Base-by-base conservation (phyloP, 2,797 vertebrate species). In the Pseudopleuronectes americanus region DNA sequence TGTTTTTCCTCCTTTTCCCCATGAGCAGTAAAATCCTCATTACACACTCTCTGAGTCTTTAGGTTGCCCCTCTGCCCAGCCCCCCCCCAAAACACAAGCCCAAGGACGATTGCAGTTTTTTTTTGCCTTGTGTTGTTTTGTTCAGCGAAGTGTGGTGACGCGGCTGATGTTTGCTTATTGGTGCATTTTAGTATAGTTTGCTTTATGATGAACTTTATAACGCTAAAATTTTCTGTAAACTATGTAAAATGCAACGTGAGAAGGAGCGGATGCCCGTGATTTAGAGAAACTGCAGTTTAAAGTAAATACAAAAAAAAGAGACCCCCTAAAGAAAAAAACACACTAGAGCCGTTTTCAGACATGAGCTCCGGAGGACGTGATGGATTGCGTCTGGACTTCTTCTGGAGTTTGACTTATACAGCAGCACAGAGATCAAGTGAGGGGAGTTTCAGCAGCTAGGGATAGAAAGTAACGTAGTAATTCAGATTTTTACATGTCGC, bases 21-120 rank as follows among this genome's bases (percentile, higher is more conserved):
- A 77, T 16, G 55, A 88, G 74, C 76, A 72, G 81, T 81, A 87
- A 87, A 91, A 89, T 84, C 82, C 85, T 87, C 88, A 88, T 86
- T 90, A 86, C 80, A 85, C 83, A 86, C 83, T 79, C 73, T 85
- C 80, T 63, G 65, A 87, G 79, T 76, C 86, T 84, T 78, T 71
- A 64, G 81, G 84, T 82, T 77, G 16, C 61, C 63, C 68, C 76
- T 77, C 79, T 71, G 76, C 60, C 24, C 55, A 22, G 71, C 48
- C 75, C 6, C 48, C 75, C 6, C 45, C 6, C 47, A 3, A 48
- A 4, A 71, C 72, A 57, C 72, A 23, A 57, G 65, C 66, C 79
- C 85, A 87, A 90, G 82, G 89, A 88, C 81, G 21, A 52, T 38
- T n/a, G 52, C 68, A 38, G 22, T 48, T 54, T 67, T 78, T 78